phyloP scores from a whole-genome alignment of 2,113 vertebrate species.

The Climacteris rufus region DNA sequence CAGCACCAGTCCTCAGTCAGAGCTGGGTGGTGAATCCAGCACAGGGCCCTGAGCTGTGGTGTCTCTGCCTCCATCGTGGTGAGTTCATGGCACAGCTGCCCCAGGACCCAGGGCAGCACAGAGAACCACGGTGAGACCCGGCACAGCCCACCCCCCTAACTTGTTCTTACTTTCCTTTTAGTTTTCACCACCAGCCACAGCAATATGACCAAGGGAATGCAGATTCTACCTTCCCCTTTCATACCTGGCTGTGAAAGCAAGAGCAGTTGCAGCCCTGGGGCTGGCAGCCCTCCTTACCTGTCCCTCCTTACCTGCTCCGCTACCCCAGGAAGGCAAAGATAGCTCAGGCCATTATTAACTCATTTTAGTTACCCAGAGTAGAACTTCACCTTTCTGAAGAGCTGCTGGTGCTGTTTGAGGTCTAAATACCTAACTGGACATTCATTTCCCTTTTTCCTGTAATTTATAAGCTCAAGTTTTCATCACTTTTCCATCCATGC shows the following conservation, averaged over 20 bases:
- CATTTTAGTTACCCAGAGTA: neutral
- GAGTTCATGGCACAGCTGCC: fast-evolving
- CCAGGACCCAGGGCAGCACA: too few relatives aligned
- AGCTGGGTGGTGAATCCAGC: neutral
- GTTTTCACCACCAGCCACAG: neutral
- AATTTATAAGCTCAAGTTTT: neutral
- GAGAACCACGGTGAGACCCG: fast-evolving
- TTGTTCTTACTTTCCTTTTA: neutral
- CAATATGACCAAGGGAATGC: too few relatives aligned
- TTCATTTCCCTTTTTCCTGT: neutral
- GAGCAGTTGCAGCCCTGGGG: neutral
- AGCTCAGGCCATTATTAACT: neutral
- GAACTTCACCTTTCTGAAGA: neutral
- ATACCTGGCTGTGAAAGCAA: fast-evolving
- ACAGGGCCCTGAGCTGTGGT: fast-evolving
- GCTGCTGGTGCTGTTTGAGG: neutral
- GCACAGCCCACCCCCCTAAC: fast-evolving
- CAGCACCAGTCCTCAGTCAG: fast-evolving
- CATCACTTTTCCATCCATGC: neutral
- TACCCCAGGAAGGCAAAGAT: too few relatives aligned
- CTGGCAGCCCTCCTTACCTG: neutral
- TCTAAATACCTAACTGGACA: neutral
- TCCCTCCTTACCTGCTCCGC: neutral
- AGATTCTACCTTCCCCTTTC: too few relatives aligned
- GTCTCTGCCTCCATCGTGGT: fast-evolving